Evolutionary conservation across 2,888 invertebrate genomes (phyloP).

Genomic region (Eumerus sabulonum): DNA sequence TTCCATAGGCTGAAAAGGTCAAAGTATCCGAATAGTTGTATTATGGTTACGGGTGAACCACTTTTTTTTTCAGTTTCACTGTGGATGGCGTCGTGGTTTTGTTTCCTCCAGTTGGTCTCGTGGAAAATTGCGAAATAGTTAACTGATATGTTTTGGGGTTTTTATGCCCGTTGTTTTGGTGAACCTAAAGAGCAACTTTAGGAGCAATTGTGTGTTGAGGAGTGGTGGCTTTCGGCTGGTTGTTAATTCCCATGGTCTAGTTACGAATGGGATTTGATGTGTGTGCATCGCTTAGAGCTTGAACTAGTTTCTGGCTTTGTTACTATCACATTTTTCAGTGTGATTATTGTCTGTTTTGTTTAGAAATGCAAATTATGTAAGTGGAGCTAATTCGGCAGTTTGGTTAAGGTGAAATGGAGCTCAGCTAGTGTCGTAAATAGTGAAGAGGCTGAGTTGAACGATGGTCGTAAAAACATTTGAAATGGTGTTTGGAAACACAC

Average conservation of each 20-base stretch:
- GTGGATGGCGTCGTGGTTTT: conserved; percentile 5
- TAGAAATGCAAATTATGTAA: too few species aligned
- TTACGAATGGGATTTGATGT: conserved; percentile 6
- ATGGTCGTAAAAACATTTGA: too few species aligned
- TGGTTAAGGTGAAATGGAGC: too few species aligned
- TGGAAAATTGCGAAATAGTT: conserved; percentile 43
- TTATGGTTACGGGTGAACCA: conserved; percentile 28
- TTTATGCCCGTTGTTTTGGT: conserved; percentile 24
- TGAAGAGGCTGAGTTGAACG: too few species aligned
- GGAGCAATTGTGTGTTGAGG: too few species aligned
- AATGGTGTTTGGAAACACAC: too few species aligned
- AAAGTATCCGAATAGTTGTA: conserved; percentile 35
- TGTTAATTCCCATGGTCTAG: conserved; percentile 31
- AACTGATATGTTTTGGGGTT: conserved; percentile 25
- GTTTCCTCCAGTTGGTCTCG: not conserved
- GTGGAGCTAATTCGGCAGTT: too few species aligned
- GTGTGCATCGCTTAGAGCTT: not conserved
- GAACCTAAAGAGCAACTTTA: too few species aligned
- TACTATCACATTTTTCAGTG: conserved; percentile 5
- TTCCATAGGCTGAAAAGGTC: conserved; percentile 45
- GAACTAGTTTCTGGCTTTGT: conserved; percentile 20
- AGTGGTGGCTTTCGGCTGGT: too few species aligned
- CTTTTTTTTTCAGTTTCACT: conserved; percentile 19
- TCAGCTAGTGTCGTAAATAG: too few species aligned
- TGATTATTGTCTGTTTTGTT: not conserved